A percentile compares a stretch with the other conserved stretches of the same genome.
These are phyloP conservation scores for Daphoenositta chrysoptera DNA, from an alignment of 2,113 vertebrate genomes.

Conservation along the genomic window DNA sequence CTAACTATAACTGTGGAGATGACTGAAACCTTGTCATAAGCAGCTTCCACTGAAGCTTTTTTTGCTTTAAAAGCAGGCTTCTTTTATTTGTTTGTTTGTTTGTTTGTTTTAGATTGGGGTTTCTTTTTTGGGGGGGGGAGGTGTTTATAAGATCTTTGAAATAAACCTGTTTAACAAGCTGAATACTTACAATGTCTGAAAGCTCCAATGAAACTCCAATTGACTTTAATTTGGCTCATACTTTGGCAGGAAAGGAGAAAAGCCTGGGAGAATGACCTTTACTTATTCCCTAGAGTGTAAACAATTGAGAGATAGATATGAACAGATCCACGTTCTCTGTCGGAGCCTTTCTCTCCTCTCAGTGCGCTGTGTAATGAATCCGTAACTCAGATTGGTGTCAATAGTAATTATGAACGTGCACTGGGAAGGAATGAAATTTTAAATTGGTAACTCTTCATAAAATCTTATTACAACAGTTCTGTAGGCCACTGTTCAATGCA, in stretches of 20 bases:
- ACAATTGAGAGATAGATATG: slow-evolving; percentile 10
- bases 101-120: neutral
- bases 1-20: neutral
- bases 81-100: neutral
- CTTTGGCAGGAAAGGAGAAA: slow-evolving; percentile 41
- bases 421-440: neutral
- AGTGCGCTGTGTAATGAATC: too few species aligned
- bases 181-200: neutral
- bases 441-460: slow-evolving; percentile 8
- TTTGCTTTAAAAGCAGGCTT: neutral
- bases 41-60: neutral
- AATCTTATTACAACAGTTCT: neutral
- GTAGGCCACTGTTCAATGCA: neutral
- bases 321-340: neutral
- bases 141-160: neutral
- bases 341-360: neutral
- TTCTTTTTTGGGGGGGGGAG: neutral
- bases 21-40: neutral
- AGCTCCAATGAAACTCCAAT: slow-evolving; percentile 14
- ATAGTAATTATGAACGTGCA: slow-evolving; percentile 8
- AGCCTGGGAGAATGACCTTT: slow-evolving; percentile 38
- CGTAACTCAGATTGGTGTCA: neutral
- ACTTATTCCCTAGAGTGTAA: slow-evolving; percentile 38
- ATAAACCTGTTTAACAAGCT: slow-evolving; percentile 10
- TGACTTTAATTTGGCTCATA: slow-evolving; percentile 46